Base-by-base conservation (phyloP, 2,888 invertebrate species). In the Serripes groenlandicus region DNA sequence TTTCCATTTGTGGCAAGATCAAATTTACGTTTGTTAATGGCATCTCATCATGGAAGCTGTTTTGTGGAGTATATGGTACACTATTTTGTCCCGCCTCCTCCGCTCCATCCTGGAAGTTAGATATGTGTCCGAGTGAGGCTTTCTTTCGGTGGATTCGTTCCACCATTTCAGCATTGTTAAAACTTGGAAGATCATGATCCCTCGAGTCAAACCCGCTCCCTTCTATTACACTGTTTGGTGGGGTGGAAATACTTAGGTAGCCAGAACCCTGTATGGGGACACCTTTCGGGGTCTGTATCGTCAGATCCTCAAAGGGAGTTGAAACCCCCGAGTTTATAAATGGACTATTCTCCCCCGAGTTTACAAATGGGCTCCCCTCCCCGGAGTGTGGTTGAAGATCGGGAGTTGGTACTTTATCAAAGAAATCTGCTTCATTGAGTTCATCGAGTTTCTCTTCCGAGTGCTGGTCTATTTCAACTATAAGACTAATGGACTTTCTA, bases 131-230 rank as follows among this genome's bases (percentile, higher is more conserved):
- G 28, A 95, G 86, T 30, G 93, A 92, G 7, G 93, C 94, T 69
- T 94, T 93, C 82, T 94, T 95, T 42, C 91, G 92, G 68, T 94
- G 93, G n/a, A 95, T 95, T 78, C 93, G 93, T 77, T 94, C 92
- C 70, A 95, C 93, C 95, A 95, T 95, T 83, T 95, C 95, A 1
- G 94, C 92, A 69, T 92, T 94, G 88, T 95, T 95, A 88, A 95
- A 95, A 77, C 94, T 95, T 9, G 95, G 95, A 15, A 95, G 90
- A 49, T 68, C 73, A 49, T 76, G 78, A 68, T 89, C 87, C 15
- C 72, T 77, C n/a, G 37, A 35, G 15, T 75, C 64, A 49, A 72
- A 56, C 2, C 60, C 77, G 15, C 80, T 76, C n/a, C 73, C 69
- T n/a, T 88, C 88, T 78, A 88, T 92, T 69, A 90, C 92, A 71